Conservation (phyloP, 2,888 invertebrate genomes). For the Mythimna vitellina region DNA sequence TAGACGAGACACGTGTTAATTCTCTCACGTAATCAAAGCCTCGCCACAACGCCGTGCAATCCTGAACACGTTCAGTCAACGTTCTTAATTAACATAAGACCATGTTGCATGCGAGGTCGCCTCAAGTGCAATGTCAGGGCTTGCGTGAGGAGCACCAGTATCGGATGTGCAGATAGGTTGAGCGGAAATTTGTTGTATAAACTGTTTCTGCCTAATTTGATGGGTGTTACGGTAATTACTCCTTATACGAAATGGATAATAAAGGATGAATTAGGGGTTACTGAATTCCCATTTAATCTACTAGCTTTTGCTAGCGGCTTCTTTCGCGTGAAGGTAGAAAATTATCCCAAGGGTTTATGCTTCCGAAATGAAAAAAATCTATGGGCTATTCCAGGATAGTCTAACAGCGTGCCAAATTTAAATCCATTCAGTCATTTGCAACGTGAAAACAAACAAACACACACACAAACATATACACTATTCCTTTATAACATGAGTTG, state of each 20-base stretch:
- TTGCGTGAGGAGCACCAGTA: conserved; percentile 46
- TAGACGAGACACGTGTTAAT: conserved; percentile 19
- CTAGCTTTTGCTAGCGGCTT: too few species aligned
- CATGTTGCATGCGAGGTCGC: conserved; percentile 43
- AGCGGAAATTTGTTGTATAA: conserved; percentile 24
- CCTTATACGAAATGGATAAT: not conserved
- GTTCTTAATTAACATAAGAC: conserved; percentile 52
- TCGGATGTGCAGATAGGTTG: conserved; percentile 26
- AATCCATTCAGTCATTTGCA: too few species aligned
- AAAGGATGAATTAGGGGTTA: not conserved
- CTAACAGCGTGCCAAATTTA: too few species aligned
- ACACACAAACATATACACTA: too few species aligned
- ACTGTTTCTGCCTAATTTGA: not conserved
- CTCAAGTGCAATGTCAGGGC: conserved; percentile 59
- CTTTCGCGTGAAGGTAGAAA: too few species aligned
- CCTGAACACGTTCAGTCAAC: conserved; percentile 21
- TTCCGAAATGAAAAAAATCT: too few species aligned
- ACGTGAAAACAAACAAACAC: too few species aligned
- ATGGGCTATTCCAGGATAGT: too few species aligned
- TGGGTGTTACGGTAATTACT: conserved; percentile 21
- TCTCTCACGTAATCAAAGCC: conserved; percentile 32
- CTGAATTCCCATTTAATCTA: not conserved
- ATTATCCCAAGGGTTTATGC: too few species aligned
- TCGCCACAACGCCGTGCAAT: conserved; percentile 5
- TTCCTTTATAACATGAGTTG: too few species aligned